Percentiles rank a stretch among this genome's conserved stretches.
These are phyloP conservation scores for Nasonia vitripennis DNA, from an alignment of 1,140 invertebrate species.

Conservation along the genomic window DNA sequence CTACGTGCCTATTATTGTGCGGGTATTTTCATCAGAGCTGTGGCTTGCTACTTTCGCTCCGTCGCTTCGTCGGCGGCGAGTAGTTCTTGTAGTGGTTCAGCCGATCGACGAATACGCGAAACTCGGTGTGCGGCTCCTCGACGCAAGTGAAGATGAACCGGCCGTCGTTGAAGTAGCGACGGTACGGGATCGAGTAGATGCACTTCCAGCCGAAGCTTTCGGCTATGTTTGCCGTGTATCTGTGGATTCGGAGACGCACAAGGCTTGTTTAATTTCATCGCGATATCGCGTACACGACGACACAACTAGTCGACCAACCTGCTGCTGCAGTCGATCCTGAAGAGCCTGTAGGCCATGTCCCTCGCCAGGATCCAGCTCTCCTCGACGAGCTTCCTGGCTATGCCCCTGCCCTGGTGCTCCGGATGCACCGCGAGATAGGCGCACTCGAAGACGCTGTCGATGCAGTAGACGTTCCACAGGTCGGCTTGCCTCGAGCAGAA, in stretches of 20 bases:
- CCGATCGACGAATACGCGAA: constrained; percentile 57
- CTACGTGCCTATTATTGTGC: neutral
- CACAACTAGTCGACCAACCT: constrained; percentile 41
- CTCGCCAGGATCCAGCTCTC: constrained; percentile 69
- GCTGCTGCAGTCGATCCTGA: constrained; percentile 72
- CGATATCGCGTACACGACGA: too few species aligned
- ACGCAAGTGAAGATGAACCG: constrained; percentile 60
- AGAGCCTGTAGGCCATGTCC: constrained; percentile 68
- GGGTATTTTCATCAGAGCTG: too few species aligned
- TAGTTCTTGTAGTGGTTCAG: neutral
- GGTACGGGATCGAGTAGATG: constrained; percentile 59
- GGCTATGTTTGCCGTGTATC: constrained; percentile 59
- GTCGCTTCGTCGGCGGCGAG: neutral
- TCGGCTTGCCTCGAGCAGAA: constrained; percentile 65
- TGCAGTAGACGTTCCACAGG: constrained; percentile 66
- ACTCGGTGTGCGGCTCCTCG: constrained; percentile 58
- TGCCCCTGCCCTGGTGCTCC: constrained; percentile 62
- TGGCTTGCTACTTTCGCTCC: neutral
- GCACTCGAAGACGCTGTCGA: constrained; percentile 70
- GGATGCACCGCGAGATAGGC: constrained; percentile 67
- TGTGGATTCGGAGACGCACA: constrained; percentile 17
- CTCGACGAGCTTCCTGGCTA: constrained; percentile 66
- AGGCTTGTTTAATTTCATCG: too few species aligned
- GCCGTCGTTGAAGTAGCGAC: constrained; percentile 54
- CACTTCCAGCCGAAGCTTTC: constrained; percentile 58